Base-by-base conservation (phyloP, 2,113 vertebrate genomes). In the Acinonyx jubatus region DNA sequence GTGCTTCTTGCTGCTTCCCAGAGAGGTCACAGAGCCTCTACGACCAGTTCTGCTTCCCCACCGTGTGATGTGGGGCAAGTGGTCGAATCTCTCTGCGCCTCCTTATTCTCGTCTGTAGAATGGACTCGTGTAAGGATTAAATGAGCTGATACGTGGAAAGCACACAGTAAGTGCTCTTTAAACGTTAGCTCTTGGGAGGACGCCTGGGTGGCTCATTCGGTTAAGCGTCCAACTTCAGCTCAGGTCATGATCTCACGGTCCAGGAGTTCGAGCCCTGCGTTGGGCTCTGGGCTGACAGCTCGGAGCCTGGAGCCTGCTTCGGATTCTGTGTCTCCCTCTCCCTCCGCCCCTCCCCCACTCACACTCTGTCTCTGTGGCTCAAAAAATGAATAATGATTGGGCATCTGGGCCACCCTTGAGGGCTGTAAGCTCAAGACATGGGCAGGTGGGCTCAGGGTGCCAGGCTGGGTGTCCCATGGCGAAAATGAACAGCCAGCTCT, bases 201-300 rank as follows among this genome's bases (percentile, higher is more conserved):
- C 0, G 6, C 73, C 6, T 76, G 13, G 25, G 38, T 45, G 73
- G 73, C 73, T 45, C 73, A 45, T 25, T 27, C 73, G 14, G 38
- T 45, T 29, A 25, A 45, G 38, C 23, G 3, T 76, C 38, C 0
- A 1, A 45, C 73, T 41, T 1, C 10, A 36, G 36, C 36, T 73
- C 41, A 29, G 14, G 73, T 45, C 73, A 76, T 14, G 38, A 15
- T 76, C 73, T 29, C 73, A 16, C 25, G 13, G 38, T 45, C 29
- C 0, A 0, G 14, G 13, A 13, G 73, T 45, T 76, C 3, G 13
- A 45, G 73, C 73, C 38, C 73, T 3, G 27, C 1, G 0, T 76
- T 1, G 3, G 25, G 73, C 73, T 45, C 23, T 29, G 25, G 6
- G 2, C 38, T 74, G 55, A 57, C 38, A 29, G 45, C 45, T 45